Percentiles rank a stretch among this genome's conserved stretches.
phyloP scores from a whole-genome alignment of 2,113 vertebrate species.

The Parus major region DNA sequence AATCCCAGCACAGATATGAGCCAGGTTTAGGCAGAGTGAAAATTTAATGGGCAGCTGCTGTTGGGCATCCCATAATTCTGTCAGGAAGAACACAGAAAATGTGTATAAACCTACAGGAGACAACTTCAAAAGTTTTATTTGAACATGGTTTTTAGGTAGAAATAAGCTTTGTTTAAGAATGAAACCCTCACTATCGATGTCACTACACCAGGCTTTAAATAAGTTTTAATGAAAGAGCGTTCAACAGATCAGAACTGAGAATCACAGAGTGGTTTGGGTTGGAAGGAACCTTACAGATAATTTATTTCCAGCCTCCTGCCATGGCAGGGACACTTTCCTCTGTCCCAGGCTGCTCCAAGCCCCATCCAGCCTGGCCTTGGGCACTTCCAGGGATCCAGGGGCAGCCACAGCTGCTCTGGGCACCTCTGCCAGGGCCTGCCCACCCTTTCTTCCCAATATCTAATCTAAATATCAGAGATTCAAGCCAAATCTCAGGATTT shows the following conservation, averaged over 20 bases:
- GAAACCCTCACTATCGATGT: neutral
- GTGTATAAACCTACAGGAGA: neutral
- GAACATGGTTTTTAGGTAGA: neutral
- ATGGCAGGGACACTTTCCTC: neutral
- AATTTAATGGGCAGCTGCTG: neutral
- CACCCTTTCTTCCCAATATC: neutral
- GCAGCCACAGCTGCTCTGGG: neutral
- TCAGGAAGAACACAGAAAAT: neutral
- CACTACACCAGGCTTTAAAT: neutral
- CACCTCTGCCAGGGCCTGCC: neutral
- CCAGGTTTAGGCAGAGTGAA: neutral
- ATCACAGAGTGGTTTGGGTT: neutral
- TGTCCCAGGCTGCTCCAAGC: rapidly evolving
- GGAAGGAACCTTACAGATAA: neutral
- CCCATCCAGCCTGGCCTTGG: neutral
- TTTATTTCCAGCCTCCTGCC: neutral
- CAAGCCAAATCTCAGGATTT: neutral
- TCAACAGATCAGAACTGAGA: neutral
- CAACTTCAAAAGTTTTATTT: neutral
- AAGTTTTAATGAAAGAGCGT: neutral
- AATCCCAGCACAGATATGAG: neutral
- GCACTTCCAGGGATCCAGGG: neutral
- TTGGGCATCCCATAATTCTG: neutral
- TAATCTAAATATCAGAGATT: neutral
- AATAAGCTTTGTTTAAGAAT: neutral